A percentile compares a stretch with the other conserved stretches of the same genome.
These are phyloP conservation scores for Neolamprologus ventralis DNA, from an alignment of 2,113 vertebrate genomes.

Conservation along the genomic window DNA sequence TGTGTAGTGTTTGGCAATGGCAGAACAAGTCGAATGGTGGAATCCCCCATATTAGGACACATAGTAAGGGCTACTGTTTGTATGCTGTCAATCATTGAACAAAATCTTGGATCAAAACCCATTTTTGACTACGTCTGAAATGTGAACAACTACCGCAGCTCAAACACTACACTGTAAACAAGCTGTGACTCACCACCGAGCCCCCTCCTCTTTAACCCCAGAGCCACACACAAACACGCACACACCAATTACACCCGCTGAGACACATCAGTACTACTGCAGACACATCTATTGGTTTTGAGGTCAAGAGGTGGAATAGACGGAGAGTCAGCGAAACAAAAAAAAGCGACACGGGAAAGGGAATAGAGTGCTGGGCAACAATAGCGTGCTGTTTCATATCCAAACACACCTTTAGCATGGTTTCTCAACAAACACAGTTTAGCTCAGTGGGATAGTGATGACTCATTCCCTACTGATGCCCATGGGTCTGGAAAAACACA, in stretches of 20 bases:
- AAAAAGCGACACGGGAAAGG: neutral
- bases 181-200: constrained; percentile 28
- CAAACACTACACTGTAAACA: neutral
- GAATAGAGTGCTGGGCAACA: neutral
- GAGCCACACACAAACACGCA: neutral
- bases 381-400: neutral
- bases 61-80: neutral
- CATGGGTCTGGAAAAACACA: neutral
- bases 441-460: constrained; percentile 20
- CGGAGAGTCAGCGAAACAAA: neutral
- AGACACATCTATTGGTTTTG: constrained; percentile 27
- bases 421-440: neutral
- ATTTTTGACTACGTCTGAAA: neutral
- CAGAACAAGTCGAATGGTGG: neutral
- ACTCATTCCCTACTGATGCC: constrained; percentile 36
- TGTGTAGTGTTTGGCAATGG: neutral
- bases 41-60: neutral
- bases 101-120: neutral
- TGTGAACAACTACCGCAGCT: neutral
- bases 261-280: neutral
- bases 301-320: constrained; percentile 36
- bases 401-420: neutral
- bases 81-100: neutral
- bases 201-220: neutral
- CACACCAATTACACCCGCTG: constrained; percentile 3